Percentiles rank a stretch among this genome's conserved stretches.
phyloP scores from a whole-genome alignment of 2,113 vertebrate species.

The Podarcis cretensis region DNA sequence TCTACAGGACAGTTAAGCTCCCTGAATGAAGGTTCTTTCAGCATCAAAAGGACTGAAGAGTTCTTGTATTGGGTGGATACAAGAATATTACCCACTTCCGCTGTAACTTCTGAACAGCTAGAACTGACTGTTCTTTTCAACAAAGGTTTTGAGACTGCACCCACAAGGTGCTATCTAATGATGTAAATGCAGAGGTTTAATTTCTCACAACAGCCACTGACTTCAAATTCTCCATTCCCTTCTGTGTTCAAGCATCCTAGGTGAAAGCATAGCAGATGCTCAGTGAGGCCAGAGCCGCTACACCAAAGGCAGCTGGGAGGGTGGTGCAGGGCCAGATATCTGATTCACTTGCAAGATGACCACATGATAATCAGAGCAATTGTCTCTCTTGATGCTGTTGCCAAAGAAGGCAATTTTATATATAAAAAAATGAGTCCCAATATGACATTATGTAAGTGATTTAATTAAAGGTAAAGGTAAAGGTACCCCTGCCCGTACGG shows the following conservation, averaged over 20 bases:
- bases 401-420: neutral
- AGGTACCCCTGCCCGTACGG: too few relatives aligned
- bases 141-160: neutral
- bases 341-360: neutral
- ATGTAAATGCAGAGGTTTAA: neutral
- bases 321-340: neutral
- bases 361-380: neutral
- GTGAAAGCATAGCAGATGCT: neutral
- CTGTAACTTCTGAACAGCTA: neutral
- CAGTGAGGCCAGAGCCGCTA: neutral
- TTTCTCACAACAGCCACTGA: neutral
- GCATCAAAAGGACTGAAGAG: neutral
- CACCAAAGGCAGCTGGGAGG: neutral
- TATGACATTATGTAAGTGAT: neutral
- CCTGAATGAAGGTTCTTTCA: neutral
- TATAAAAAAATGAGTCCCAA: neutral
- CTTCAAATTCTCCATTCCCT: neutral
- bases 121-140: neutral
- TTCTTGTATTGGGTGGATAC: neutral
- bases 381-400: neutral
- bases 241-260: neutral
- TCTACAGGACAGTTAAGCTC: neutral
- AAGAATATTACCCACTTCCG: neutral
- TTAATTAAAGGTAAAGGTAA: too few relatives aligned
- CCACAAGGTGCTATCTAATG: neutral